Percentiles rank a stretch among this genome's conserved stretches.
Conservation (phyloP, 64 coral and sea anemone genomes). For the Montipora cactus region DNA sequence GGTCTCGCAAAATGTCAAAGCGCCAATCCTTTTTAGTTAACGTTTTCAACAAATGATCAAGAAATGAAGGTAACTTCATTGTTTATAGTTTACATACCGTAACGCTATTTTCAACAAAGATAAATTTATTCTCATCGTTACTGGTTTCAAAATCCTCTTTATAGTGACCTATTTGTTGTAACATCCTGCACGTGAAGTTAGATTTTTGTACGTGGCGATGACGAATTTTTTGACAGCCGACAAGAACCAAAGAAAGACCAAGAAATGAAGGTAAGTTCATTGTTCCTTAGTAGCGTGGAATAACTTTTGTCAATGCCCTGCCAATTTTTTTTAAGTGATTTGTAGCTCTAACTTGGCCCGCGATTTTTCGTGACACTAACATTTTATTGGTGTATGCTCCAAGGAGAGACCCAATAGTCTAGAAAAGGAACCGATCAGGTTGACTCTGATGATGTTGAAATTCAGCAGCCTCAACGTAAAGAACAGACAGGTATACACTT, state of each 20-base stretch:
- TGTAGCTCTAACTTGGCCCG: no score
- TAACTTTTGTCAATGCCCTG: not conserved
- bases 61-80: no score
- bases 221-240: not conserved
- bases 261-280: not conserved
- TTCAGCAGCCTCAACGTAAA: slow-evolving; percentile 1
- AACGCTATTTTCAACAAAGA: no score
- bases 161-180: no score
- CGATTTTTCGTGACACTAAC: no score
- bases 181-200: no score
- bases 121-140: no score
- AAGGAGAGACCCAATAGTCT: slow-evolving; percentile 18
- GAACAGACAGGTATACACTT: not conserved
- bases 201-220: not conserved
- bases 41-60: no score
- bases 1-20: no score
- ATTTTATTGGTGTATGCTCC: not conserved
- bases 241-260: not conserved
- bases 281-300: not conserved
- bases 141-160: no score
- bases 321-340: not conserved
- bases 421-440: not conserved
- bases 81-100: no score
- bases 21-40: no score
- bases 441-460: not conserved